Evolutionary conservation across 1,140 invertebrate species (phyloP), one percentile per base, ranked within the genome.

Genomic region (Augochlora pura): DNA sequence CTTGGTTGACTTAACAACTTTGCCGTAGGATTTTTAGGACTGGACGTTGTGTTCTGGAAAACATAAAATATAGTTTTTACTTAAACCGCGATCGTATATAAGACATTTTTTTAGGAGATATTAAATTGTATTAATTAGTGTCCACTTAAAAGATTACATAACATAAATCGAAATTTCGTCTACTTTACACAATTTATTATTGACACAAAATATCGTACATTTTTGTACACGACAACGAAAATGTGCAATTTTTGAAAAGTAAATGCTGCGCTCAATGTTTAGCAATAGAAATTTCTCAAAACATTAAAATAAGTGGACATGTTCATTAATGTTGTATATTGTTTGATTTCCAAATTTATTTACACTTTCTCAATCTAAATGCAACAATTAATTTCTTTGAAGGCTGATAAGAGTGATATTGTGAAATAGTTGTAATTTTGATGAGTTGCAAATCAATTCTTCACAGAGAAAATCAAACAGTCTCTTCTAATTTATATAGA

Each of bases 1-100:
- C 97, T 98, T 14, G 97, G 97, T 90, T 97, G 95, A 90, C 94
- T 95, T 83, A 95, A 92, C 62, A 94, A 81, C 87, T 95, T 95
- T 32, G 93, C 92, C 42, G 93, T 90, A 49, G 93, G 92, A 87
- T 91, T 93, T 83, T 93, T 93, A 63, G 90, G 84, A 87, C 86
- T 93, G 52, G 93, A 90, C 81, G 94, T 91, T 71, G 94, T 93
- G 85, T 95, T 93, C 93, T 94, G 89, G 62, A 94, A 93, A 82
- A 68, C 62, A 86, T 60, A 86, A 81, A 82, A 21, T 49, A 12
- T 2, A 64, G 10, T 21, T 23, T 54, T 85, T 78, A 73, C 23
- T 74, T 82, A 14, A 39, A n/a, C 54, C 0, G 14, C 32, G 63
- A 49, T 16, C 8, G 38, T 46, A 54, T 21, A 68, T 2, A 39